Evolutionary conservation across 2,888 invertebrate genomes (phyloP).

Genomic region (Tortricodes alternella): DNA sequence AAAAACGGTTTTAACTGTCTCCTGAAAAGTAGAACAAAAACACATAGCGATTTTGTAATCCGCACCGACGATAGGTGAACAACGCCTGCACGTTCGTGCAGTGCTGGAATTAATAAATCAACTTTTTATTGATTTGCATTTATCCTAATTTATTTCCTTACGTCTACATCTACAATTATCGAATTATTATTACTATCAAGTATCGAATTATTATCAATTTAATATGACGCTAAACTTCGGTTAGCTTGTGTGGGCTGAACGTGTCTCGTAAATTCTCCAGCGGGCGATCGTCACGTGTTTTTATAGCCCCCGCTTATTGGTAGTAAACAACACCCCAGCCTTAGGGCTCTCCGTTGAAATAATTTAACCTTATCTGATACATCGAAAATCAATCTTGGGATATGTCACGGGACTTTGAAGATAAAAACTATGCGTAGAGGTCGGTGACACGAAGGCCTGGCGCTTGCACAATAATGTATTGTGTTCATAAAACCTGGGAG

Average conservation of each 20-base stretch:
- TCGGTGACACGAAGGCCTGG: neutral
- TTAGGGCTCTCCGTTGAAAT: slow-evolving; percentile 28
- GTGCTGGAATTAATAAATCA: too few species aligned
- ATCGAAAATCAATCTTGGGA: slow-evolving; percentile 25
- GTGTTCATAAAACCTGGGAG: neutral
- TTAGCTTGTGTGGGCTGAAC: slow-evolving; percentile 21
- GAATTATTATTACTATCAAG: too few species aligned
- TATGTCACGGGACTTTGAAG: slow-evolving; percentile 5
- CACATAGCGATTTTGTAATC: too few species aligned
- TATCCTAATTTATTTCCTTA: too few species aligned
- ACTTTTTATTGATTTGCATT: too few species aligned
- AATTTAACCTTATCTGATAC: slow-evolving; percentile 26
- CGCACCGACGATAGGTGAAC: too few species aligned
- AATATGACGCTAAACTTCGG: slow-evolving; percentile 11
- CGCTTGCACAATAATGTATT: neutral
- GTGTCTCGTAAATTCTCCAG: slow-evolving; percentile 48
- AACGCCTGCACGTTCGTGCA: too few species aligned
- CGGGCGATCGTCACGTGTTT: slow-evolving; percentile 55
- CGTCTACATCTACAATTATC: too few species aligned
- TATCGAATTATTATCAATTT: slow-evolving; percentile 18
- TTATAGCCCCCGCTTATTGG: slow-evolving; percentile 50
- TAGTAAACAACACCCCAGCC: slow-evolving; percentile 48
- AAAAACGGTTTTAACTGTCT: too few species aligned
- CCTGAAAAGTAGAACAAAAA: too few species aligned
- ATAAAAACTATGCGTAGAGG: slow-evolving; percentile 1